These are phyloP conservation scores for Gasteruption jaculator DNA, from an alignment of 2,888 invertebrate genomes.

Conservation along the genomic window DNA sequence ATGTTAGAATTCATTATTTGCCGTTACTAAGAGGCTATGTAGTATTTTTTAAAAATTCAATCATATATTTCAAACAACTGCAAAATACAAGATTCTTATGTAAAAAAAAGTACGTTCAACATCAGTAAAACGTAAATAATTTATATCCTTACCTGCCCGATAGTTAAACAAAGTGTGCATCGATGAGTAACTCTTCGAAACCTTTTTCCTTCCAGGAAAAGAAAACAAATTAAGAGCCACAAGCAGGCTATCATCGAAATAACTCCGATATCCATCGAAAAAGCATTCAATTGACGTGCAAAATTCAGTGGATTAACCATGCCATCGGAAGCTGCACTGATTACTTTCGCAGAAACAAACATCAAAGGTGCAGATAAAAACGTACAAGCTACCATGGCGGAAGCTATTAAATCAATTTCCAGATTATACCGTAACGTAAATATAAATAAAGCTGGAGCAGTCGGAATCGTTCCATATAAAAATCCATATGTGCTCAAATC, in stretches of 20 bases:
- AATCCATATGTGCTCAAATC: conserved; percentile 90
- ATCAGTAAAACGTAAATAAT: neutral
- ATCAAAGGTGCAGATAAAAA: conserved; percentile 92
- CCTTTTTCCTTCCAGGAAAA: conserved; percentile 63
- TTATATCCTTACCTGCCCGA: conserved; percentile 70
- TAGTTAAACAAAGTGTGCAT: conserved; percentile 71
- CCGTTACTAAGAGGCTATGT: neutral
- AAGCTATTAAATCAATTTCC: conserved; percentile 87
- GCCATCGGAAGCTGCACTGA: conserved; percentile 49
- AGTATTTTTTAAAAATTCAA: conserved; percentile 9
- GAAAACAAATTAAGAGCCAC: conserved; percentile 74
- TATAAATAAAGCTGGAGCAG: conserved; percentile 94
- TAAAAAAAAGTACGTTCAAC: neutral
- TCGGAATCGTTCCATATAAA: conserved; percentile 92
- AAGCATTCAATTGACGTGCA: conserved; percentile 69
- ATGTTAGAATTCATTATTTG: too few species aligned
- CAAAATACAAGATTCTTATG: too few species aligned
- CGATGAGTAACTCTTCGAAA: conserved; percentile 77
- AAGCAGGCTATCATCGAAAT: conserved; percentile 71
- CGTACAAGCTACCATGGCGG: conserved; percentile 91
- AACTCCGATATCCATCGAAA: conserved; percentile 81
- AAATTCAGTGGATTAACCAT: conserved; percentile 70
- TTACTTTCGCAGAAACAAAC: conserved; percentile 93
- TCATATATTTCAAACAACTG: neutral
- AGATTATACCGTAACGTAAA: conserved; percentile 84